Conservation (phyloP, 1,140 invertebrate genomes). For the Zaprionus davidi region DNA sequence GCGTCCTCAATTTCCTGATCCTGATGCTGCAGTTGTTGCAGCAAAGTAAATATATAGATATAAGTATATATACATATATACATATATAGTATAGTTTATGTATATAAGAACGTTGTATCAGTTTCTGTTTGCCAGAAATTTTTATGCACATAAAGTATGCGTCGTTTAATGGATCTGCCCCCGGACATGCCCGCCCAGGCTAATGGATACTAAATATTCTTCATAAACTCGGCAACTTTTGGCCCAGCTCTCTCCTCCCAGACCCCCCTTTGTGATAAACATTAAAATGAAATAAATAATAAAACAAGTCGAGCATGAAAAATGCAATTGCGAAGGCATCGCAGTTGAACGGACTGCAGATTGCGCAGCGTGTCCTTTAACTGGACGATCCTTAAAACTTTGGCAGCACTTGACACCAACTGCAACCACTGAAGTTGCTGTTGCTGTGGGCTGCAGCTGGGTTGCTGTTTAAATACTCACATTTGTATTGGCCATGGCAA, state of each 20-base stretch:
- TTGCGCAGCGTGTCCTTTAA: constrained; percentile 20
- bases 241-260: not conserved
- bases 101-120: not conserved
- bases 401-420: constrained; percentile 27
- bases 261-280: constrained; percentile 3
- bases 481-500: constrained; percentile 53
- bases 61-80: constrained; percentile 17
- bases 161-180: constrained; percentile 14
- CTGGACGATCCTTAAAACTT: constrained; percentile 25
- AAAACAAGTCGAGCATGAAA: constrained; percentile 65
- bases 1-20: constrained; percentile 62
- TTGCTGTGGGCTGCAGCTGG: not conserved
- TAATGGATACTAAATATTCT: constrained; percentile 42
- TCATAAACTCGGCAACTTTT: constrained; percentile 15
- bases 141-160: constrained; percentile 14
- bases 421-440: constrained; percentile 20
- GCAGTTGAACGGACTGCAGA: constrained; percentile 47
- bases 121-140: constrained; percentile 7
- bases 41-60: constrained; percentile 35
- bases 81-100: constrained; percentile 15
- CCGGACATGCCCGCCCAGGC: not conserved
- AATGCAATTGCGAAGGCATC: constrained; percentile 52
- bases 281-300: constrained; percentile 62
- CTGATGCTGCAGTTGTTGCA: constrained; percentile 48
- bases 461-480: constrained; percentile 41